Base-by-base conservation (phyloP, 2,113 vertebrate genomes). In the Acanthisitta chloris region DNA sequence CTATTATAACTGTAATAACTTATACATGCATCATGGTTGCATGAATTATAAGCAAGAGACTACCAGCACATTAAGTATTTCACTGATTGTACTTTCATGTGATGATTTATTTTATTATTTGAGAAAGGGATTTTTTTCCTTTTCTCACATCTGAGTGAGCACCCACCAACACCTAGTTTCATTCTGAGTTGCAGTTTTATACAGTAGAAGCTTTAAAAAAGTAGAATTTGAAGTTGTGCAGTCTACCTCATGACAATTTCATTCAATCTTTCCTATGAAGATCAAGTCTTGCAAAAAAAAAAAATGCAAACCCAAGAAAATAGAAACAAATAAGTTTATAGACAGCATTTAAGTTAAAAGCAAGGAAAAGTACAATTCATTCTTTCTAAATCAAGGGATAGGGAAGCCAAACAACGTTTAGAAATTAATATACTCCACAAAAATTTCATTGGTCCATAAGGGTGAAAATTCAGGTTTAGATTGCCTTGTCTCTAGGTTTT, bases 391-490 rank as follows among this genome's bases (percentile, higher is more conserved):
- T 55, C 31, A 61, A 82, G 8, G 1, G 3, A 3, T 24, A 49
- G 5, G 26, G 6, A n/a, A 38, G 10, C 10, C 9, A 58, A 78
- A 55, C 14, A 38, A 29, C 12, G 4, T 86, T 70, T 38, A 58
- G 4, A 59, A 9, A n/a, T 42, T 0, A 71, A 74, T 42, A 38
- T 38, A 43, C 0, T 0, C 8, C 43, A 31, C 29, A 13, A 78
- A 93, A 86, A 73, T 33, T 40, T 58, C 19, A 12, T 43, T 34
- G 3, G 2, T 67, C 62, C 24, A 58, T 11, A 83, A 70, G 8
- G 16, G 7, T 6, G 2, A 78, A 61, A 79, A 82, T 54, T 59
- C 29, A 64, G 26, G 80, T 26, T 48, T 17, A 33, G 4, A 58
- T 28, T 24, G 90, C 34, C 5, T 69, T 49, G 26, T 15, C 20